These are phyloP conservation scores for Distichodus sexfasciatus DNA, from an alignment of 2,797 vertebrate genomes.

Conservation along the genomic window DNA sequence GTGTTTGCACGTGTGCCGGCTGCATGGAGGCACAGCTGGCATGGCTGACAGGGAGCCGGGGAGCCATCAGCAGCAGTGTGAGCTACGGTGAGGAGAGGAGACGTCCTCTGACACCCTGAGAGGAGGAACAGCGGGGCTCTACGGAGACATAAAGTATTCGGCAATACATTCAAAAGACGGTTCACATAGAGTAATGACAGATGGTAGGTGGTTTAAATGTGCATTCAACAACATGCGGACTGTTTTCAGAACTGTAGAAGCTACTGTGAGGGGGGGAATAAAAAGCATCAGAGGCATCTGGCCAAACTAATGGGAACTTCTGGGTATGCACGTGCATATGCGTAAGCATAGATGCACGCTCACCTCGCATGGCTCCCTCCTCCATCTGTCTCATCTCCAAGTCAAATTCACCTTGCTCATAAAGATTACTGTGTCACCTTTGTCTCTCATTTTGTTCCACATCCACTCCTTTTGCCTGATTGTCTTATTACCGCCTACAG, in stretches of 20 bases:
- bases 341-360: not conserved
- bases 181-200: constrained; percentile 16
- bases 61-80: constrained; percentile 38
- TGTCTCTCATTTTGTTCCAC: constrained; percentile 22
- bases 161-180: constrained; percentile 21
- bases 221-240: constrained; percentile 18
- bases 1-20: constrained; percentile 17
- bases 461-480: constrained; percentile 15
- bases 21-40: constrained; percentile 41
- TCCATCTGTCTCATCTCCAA: constrained; percentile 21
- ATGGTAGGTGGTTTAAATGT: constrained; percentile 24
- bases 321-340: constrained; percentile 3
- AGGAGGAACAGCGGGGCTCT: constrained; percentile 36
- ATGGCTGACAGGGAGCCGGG: constrained; percentile 28
- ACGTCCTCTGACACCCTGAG: constrained; percentile 30
- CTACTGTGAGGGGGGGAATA: constrained; percentile 24
- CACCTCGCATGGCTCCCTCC: constrained; percentile 5
- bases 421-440: constrained; percentile 12
- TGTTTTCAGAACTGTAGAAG: constrained; percentile 21
- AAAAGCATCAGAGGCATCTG: constrained; percentile 26
- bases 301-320: constrained; percentile 18
- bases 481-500: constrained; percentile 40
- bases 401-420: constrained; percentile 31
- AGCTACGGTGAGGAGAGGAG: constrained; percentile 24
- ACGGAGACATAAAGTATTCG: constrained; percentile 30